phyloP scores from a whole-genome alignment of 2,113 vertebrate genomes.

The Gallinago jamesoni region DNA sequence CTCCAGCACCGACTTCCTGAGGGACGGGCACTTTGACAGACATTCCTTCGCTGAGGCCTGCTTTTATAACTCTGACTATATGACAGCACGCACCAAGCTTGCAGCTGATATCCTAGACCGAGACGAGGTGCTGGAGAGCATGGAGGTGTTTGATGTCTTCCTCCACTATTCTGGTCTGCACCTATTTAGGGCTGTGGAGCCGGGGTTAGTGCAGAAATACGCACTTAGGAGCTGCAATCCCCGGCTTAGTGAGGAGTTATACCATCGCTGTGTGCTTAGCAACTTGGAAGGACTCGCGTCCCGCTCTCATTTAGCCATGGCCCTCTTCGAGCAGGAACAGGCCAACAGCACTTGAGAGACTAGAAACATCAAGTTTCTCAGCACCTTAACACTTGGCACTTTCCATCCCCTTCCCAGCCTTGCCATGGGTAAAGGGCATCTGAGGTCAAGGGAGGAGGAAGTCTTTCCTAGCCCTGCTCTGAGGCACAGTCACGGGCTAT shows the following conservation, averaged over 20 bases:
- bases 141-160: slow-evolving; percentile 95
- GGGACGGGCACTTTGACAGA: slow-evolving; percentile 90
- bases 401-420: slow-evolving; percentile 27
- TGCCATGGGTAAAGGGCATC: background rate
- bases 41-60: slow-evolving; percentile 92
- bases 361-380: background rate
- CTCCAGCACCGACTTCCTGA: slow-evolving; percentile 74
- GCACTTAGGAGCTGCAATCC: slow-evolving; percentile 86
- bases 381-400: slow-evolving; percentile 70
- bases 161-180: slow-evolving; percentile 93
- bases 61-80: slow-evolving; percentile 96
- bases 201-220: slow-evolving; percentile 91
- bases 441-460: background rate
- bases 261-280: slow-evolving; percentile 94
- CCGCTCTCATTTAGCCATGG: slow-evolving; percentile 89
- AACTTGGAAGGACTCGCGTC: slow-evolving; percentile 92
- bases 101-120: slow-evolving; percentile 86
- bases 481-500: background rate
- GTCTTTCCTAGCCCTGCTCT: background rate
- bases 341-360: slow-evolving; percentile 88
- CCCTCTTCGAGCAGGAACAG: slow-evolving; percentile 94
- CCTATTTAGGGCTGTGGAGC: slow-evolving; percentile 93
- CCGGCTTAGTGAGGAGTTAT: slow-evolving; percentile 90
- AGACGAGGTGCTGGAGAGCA: slow-evolving; percentile 90
- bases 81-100: slow-evolving; percentile 90